Evolutionary conservation across 2,113 vertebrate genomes (phyloP), one percentile per base, ranked within the genome.

Genomic region (Narcine bancroftii): DNA sequence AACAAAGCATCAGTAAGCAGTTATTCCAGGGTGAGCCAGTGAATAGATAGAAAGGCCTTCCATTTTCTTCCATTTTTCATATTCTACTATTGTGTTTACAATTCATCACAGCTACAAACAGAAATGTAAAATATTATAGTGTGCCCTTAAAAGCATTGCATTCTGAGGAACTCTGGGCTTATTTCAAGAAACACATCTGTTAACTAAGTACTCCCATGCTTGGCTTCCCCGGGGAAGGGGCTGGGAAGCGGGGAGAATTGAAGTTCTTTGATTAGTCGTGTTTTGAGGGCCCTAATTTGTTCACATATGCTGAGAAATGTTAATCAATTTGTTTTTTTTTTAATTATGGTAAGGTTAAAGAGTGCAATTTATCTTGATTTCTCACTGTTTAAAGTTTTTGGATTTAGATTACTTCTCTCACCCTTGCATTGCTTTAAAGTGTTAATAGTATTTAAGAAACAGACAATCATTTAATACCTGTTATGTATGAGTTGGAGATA

Each of bases 11-110:
- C 94, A 93, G 93, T 79, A 95, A 94, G 79, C 94, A 92, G 13
- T 92, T 94, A 79, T 95, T 96, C 92, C 95, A 93, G 53, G 96
- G 97, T 97, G 93, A 65, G 93, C 11, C 26, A 33, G 42, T 69
- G 39, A 42, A 71, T 69, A 91, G 15, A 26, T 69, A 47, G 39
- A 89, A n/a, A 33, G 63, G 39, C 15, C 24, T 69, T 69, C 66
- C 66, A 60, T 60, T 60, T 60, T 5, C 19, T 24, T 69, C 66
- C 66, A 69, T 33, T 87, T 50, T 5, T 36, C 81, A 60, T 21
- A 36, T 87, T 87, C n/a, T 60, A 33, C 77, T 42, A 9, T 56
- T 53, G 21, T 24, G 33, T 75, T 63, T 24, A 36, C 33, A 60
- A 24, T 87, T 36, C 33, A n/a, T 53, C 81, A 60, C 53, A n/a